Percentiles rank a stretch among this genome's conserved stretches.
Conservation (phyloP, 2,888 invertebrate genomes). For the Frankliniella fusca region DNA sequence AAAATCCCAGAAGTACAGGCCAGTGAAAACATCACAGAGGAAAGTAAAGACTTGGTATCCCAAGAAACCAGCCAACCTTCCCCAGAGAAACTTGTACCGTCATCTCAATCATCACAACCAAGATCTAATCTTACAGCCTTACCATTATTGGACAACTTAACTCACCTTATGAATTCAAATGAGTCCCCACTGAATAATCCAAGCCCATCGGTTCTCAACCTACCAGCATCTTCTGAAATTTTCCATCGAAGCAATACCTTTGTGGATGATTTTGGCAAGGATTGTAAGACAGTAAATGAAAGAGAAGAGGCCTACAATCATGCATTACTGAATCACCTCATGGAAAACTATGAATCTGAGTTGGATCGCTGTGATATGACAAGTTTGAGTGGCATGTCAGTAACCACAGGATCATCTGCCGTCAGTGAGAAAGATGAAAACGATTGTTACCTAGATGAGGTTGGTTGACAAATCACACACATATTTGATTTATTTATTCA, state of each 20-base stretch:
- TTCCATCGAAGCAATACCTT: not conserved
- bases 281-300: not conserved
- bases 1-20: constrained; percentile 30
- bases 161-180: constrained; percentile 10
- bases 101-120: not conserved
- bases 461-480: constrained; percentile 20
- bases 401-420: constrained; percentile 50
- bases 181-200: constrained; percentile 3
- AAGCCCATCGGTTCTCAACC: not conserved
- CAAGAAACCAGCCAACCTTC: not conserved
- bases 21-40: constrained; percentile 33
- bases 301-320: not conserved
- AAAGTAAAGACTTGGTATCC: constrained; percentile 20
- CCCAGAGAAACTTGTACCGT: too few relatives aligned
- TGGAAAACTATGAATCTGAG: constrained; percentile 43
- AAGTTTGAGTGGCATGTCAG: constrained; percentile 54
- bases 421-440: constrained; percentile 50
- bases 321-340: constrained; percentile 28
- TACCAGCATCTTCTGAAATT: not conserved
- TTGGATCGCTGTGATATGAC: constrained; percentile 57
- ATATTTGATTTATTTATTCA: not conserved
- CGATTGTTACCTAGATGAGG: constrained; percentile 34
- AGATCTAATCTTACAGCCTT: not conserved
- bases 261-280: not conserved
- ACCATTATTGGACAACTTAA: not conserved